These are phyloP conservation scores for Monodelphis domestica DNA, from an alignment of 2,797 vertebrate genomes.

Conservation along the genomic window DNA sequence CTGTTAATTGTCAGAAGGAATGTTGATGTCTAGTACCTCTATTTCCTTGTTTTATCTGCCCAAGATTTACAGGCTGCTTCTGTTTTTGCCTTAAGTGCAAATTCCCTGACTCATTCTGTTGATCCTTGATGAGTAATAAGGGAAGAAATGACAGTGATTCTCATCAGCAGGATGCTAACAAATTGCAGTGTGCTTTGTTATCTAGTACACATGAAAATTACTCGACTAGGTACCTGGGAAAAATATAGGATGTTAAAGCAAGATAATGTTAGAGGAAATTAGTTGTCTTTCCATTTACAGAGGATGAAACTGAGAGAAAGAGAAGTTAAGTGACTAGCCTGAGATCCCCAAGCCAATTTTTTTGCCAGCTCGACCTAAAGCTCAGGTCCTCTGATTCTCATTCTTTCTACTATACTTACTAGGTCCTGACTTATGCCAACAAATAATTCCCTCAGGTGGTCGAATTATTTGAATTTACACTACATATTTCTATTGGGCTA, in stretches of 20 bases:
- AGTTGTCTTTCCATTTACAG: not conserved
- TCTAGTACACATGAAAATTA: not conserved
- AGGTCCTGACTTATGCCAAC: not conserved
- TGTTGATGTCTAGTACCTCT: not conserved
- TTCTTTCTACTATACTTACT: not conserved
- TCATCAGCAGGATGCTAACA: not conserved
- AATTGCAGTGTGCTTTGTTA: not conserved
- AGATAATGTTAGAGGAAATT: not conserved
- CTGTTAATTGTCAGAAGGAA: not conserved
- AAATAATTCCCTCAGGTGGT: not conserved
- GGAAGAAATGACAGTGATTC: not conserved
- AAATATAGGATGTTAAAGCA: slow-evolving; percentile 8
- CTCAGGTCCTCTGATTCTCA: not conserved
- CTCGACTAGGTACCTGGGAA: not conserved
- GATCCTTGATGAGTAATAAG: not conserved
- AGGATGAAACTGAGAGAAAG: slow-evolving; percentile 31
- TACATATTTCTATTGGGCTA: not conserved
- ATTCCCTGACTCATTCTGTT: not conserved
- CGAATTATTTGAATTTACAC: not conserved
- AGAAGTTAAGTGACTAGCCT: not conserved
- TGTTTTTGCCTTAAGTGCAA: slow-evolving; percentile 4
- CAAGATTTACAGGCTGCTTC: not conserved
- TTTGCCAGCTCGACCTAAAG: not conserved
- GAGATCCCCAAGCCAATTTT: not conserved
- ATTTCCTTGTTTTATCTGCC: not conserved